Percentiles rank a stretch among this genome's conserved stretches.
These are phyloP conservation scores for Microplitis demolitor DNA, from an alignment of 1,140 invertebrate genomes.

Conservation along the genomic window DNA sequence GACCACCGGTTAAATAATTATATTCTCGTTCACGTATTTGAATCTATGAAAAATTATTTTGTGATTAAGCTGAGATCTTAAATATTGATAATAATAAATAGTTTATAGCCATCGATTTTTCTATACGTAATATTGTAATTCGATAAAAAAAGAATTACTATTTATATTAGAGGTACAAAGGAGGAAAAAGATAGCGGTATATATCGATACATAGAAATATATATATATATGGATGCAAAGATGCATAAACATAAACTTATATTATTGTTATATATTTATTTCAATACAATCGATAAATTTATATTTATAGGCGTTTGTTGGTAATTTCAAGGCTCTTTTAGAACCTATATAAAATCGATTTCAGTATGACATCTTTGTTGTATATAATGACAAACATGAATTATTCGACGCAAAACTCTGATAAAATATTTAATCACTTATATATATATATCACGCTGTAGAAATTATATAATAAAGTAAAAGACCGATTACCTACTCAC, in stretches of 20 bases:
- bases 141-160: no score
- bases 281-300: not conserved
- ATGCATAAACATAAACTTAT: no score
- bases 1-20: not conserved
- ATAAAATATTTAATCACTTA: not conserved
- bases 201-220: not conserved
- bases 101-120: not conserved
- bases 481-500: no score
- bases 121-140: not conserved
- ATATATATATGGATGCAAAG: no score
- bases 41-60: conserved; percentile 3
- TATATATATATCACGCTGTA: no score
- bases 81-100: conserved; percentile 4
- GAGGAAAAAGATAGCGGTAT: not conserved
- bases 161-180: no score
- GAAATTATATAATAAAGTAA: no score
- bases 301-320: not conserved
- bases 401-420: not conserved
- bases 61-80: conserved; percentile 6
- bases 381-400: not conserved
- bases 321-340: not conserved
- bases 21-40: not conserved
- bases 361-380: not conserved
- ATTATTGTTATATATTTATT: no score
- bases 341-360: not conserved